A percentile compares a stretch with the other conserved stretches of the same genome.
These are phyloP conservation scores for Romanogobio albipinnatus DNA, from an alignment of 2,113 vertebrate genomes.

Conservation along the genomic window DNA sequence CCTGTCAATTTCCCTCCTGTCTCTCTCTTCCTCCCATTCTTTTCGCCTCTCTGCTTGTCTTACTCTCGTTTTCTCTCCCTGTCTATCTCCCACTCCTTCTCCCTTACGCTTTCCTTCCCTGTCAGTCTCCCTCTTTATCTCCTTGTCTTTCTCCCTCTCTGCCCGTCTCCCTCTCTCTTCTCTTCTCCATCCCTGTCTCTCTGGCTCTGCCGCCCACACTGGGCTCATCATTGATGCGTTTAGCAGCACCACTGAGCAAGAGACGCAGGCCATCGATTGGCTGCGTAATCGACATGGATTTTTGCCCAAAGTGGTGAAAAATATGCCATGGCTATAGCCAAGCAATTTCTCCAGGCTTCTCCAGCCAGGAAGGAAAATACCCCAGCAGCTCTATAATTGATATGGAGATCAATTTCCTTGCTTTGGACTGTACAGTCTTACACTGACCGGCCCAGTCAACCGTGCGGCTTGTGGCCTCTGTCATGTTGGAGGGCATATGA, in stretches of 20 bases:
- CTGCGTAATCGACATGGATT: slow-evolving; percentile 58
- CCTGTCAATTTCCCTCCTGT: not conserved
- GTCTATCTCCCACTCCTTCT: not conserved
- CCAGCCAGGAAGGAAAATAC: slow-evolving; percentile 41
- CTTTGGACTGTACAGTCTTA: slow-evolving; percentile 23
- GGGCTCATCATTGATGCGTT: slow-evolving; percentile 54
- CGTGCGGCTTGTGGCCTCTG: slow-evolving; percentile 40
- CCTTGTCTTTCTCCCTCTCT: slow-evolving; percentile 3
- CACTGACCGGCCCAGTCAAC: slow-evolving; percentile 32
- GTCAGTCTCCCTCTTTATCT: slow-evolving; percentile 10
- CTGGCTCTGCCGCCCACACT: slow-evolving; percentile 33
- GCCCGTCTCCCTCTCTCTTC: not conserved
- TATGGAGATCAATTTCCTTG: slow-evolving; percentile 47
- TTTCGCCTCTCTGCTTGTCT: not conserved
- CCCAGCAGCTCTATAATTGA: slow-evolving; percentile 46
- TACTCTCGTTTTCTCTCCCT: not conserved
- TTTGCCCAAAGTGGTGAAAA: slow-evolving; percentile 59
- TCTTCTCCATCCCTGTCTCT: slow-evolving; percentile 24
- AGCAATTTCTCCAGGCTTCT: slow-evolving; percentile 52
- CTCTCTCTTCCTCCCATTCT: not conserved
- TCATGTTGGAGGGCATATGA: slow-evolving; percentile 1
- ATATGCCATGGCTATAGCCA: slow-evolving; percentile 52
- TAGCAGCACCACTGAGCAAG: slow-evolving; percentile 50
- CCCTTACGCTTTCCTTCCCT: not conserved
- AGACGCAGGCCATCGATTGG: slow-evolving; percentile 55